Evolutionary conservation across 1,140 invertebrate genomes (phyloP).

Genomic region (Drosophila kohkoa): DNA sequence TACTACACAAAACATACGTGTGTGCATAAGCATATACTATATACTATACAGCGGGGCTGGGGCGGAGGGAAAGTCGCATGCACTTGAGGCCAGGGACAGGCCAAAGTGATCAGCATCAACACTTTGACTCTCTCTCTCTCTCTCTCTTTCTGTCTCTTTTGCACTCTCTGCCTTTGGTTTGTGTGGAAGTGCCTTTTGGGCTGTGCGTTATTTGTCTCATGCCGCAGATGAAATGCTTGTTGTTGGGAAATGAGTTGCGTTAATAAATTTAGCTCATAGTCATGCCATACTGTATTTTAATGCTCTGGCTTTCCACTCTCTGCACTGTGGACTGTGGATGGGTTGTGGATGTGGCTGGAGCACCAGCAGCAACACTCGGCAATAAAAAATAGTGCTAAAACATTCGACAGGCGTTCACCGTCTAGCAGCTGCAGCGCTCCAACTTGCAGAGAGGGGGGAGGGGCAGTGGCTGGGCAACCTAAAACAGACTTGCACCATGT

Average conservation of each 20-base stretch:
- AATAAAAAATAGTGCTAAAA: constrained; percentile 83
- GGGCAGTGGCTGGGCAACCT: constrained; percentile 38
- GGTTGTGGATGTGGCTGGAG: background rate
- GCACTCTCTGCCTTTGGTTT: background rate
- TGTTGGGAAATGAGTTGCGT: constrained; percentile 75
- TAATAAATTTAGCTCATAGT: constrained; percentile 79
- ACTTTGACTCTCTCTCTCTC: constrained; percentile 33
- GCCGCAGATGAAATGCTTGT: constrained; percentile 47
- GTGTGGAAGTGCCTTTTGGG: constrained; percentile 26
- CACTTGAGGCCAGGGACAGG: constrained; percentile 54
- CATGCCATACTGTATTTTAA: constrained; percentile 33
- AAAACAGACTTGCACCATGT: constrained; percentile 81
- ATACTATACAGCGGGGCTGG: background rate
- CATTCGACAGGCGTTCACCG: constrained; percentile 66
- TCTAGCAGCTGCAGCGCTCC: constrained; percentile 52
- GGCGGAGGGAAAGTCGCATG: constrained; percentile 22
- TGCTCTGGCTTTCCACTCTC: constrained; percentile 8
- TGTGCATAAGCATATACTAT: constrained; percentile 6
- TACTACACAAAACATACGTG: background rate
- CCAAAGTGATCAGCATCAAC: constrained; percentile 61
- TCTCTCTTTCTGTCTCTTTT: background rate
- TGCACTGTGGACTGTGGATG: no score
- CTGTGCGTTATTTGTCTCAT: constrained; percentile 63
- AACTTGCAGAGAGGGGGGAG: background rate
- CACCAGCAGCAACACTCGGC: constrained; percentile 21